Conservation (phyloP, 2,888 invertebrate genomes). For the Macrophya alboannulata region DNA sequence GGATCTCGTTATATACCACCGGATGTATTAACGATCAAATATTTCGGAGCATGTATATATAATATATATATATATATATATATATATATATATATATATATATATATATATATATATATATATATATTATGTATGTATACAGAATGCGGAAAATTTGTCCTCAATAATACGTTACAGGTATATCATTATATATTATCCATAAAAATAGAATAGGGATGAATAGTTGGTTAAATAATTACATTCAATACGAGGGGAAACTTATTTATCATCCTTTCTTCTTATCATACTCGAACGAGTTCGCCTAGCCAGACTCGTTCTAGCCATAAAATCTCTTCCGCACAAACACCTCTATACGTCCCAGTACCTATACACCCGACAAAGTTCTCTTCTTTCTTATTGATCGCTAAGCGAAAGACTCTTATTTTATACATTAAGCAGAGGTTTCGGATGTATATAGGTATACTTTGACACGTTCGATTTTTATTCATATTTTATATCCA, state of each 20-base stretch:
- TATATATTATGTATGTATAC: neutral
- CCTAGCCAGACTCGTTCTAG: neutral
- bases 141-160: too few relatives aligned
- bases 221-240: neutral
- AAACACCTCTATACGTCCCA: neutral
- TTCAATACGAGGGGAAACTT: too few relatives aligned
- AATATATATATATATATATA: too few relatives aligned
- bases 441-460: neutral
- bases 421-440: neutral
- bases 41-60: neutral
- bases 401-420: slow-evolving; percentile 19
- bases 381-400: slow-evolving; percentile 33
- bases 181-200: too few relatives aligned
- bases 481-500: neutral
- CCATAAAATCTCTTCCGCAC: neutral
- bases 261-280: too few relatives aligned
- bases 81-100: too few relatives aligned
- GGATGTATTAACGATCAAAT: neutral
- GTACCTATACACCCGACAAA: neutral
- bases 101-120: too few relatives aligned
- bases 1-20: neutral
- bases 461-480: neutral
- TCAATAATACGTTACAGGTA: too few relatives aligned
- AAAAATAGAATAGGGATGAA: neutral
- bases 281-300: neutral